Evolutionary conservation across 2,888 invertebrate species (phyloP).

Genomic region (Melangyna quadrimaculata): DNA sequence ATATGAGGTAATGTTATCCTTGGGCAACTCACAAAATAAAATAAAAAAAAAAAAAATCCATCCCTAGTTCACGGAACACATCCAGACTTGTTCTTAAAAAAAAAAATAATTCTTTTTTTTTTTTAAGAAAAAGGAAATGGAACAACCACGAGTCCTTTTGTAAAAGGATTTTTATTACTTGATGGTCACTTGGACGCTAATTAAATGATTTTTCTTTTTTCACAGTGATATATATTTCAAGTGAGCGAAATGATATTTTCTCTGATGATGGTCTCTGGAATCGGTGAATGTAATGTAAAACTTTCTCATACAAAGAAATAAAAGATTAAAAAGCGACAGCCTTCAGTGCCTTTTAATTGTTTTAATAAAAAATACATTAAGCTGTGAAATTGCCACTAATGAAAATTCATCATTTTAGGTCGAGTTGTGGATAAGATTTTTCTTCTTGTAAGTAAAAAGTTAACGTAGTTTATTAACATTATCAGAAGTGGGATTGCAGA

Average conservation of each 20-base stretch:
- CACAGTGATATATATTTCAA: background rate
- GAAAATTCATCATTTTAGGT: background rate
- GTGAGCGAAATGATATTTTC: background rate
- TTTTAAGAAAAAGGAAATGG: constrained; percentile 16
- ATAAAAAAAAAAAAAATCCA: background rate
- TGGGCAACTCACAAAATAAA: constrained; percentile 32
- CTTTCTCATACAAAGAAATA: constrained; percentile 1
- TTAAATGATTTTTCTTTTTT: constrained; percentile 64
- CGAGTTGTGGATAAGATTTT: background rate
- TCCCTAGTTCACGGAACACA: constrained; percentile 38
- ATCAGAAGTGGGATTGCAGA: background rate
- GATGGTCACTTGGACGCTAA: constrained; percentile 60
- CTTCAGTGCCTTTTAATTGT: constrained; percentile 27
- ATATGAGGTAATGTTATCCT: constrained; percentile 59
- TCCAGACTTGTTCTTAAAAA: constrained; percentile 27
- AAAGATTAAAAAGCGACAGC: background rate
- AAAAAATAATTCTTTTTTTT: background rate
- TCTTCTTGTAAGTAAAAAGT: background rate
- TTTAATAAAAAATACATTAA: constrained; percentile 55
- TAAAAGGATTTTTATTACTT: constrained; percentile 54
- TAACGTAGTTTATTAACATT: background rate
- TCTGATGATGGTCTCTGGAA: background rate
- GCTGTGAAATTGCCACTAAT: constrained; percentile 5
- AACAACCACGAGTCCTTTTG: constrained; percentile 25
- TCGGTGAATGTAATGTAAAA: constrained; percentile 7